Evolutionary conservation across 2,888 invertebrate species (phyloP).

Genomic region (Melanophora roralis): DNA sequence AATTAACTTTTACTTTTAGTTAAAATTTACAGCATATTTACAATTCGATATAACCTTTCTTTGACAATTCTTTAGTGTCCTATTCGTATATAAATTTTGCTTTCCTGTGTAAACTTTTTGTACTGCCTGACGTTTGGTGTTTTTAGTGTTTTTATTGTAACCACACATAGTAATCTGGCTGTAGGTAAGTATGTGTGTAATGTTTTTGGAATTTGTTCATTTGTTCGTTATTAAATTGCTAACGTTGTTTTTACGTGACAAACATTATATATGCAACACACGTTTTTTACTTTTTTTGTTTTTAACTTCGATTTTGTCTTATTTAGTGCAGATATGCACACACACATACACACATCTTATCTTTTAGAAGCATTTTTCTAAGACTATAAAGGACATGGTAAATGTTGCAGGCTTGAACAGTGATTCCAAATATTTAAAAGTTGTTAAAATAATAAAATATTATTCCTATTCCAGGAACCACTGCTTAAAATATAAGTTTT

Average conservation of each 20-base stretch:
- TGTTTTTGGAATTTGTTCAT: conserved; percentile 33
- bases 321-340: conserved; percentile 1
- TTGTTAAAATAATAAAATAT: no score
- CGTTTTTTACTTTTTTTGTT: conserved; percentile 33
- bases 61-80: not conserved
- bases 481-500: not conserved
- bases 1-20: no score
- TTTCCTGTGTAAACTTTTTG: not conserved
- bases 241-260: conserved; percentile 62
- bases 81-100: not conserved
- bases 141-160: not conserved
- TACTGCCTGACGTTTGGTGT: not conserved
- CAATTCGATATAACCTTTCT: not conserved
- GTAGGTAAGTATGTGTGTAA: not conserved
- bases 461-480: no score
- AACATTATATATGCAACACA: conserved; percentile 59
- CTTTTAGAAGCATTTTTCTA: no score
- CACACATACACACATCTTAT: not conserved
- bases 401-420: conserved; percentile 18
- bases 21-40: not conserved
- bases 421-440: no score
- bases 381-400: conserved; percentile 22
- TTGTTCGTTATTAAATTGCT: conserved; percentile 61
- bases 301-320: conserved; percentile 40
- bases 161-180: not conserved